Base-by-base conservation (phyloP, 2,113 vertebrate genomes). In the Lota lota region DNA sequence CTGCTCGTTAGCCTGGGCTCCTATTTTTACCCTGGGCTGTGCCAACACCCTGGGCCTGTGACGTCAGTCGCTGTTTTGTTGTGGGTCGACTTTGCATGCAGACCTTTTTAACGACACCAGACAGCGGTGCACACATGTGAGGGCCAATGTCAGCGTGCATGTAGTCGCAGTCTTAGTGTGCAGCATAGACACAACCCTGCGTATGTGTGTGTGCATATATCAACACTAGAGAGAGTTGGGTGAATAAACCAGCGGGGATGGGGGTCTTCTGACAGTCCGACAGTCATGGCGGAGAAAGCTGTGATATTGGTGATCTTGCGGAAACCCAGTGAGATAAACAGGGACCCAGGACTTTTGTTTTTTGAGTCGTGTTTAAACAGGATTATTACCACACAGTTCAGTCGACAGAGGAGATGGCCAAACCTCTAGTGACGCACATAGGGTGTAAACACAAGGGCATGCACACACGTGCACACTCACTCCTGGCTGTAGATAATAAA, bases 41-140 rank as follows among this genome's bases (percentile, higher is more conserved):
- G 89, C 88, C 88, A 90, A 88, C 89, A 88, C 84, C 87, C 86
- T 57, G 67, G 33, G 75, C 22, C 66, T 70, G 79, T 88, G 88
- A 90, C 87, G 87, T 90, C 85, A 90, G 88, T 83, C 77, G 66
- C 74, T 54, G 81, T 87, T 89, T 87, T 90, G 88, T 85, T 88
- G 88, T 88, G 89, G 87, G 80, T 80, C 83, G 69, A 73, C 77
- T 81, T 88, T 81, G 82, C 76, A 89, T 83, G 85, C 12, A 80
- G 88, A 89, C 77, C 19, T 28, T 68, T 88, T 89, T 90, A 88
- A 84, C 79, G 80, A 87, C 75, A 80, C 66, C 76, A 90, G 85
- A 84, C 82, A 75, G 80, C 69, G 78, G 66, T 65, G 69, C 19
- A 61, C 61, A 24, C 64, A 36, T n/a, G 36, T 66, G 28, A 58